A percentile compares a stretch with the other conserved stretches of the same genome.
These are phyloP conservation scores for Stenotaenia linearis DNA, from an alignment of 2,888 invertebrate species.

Conservation along the genomic window DNA sequence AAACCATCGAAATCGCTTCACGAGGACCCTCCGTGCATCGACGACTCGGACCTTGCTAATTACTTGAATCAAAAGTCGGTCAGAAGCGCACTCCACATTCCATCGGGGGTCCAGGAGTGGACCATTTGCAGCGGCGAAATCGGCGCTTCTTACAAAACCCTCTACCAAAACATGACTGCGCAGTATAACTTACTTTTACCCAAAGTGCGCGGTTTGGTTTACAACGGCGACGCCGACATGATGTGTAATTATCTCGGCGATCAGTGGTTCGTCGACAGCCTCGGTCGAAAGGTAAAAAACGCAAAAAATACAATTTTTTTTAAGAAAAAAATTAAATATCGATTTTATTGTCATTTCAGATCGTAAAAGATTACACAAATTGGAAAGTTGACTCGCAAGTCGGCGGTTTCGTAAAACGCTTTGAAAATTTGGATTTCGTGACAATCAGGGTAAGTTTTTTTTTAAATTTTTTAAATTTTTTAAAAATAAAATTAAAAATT, in stretches of 20 bases:
- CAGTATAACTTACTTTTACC: slow-evolving; percentile 32
- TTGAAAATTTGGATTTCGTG: slow-evolving; percentile 27
- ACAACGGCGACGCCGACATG: slow-evolving; percentile 44
- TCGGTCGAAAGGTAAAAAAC: slow-evolving; percentile 38
- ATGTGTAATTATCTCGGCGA: slow-evolving; percentile 52
- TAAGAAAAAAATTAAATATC: too few species aligned
- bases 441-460: slow-evolving; percentile 8
- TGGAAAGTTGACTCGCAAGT: slow-evolving; percentile 28
- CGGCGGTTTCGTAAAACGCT: slow-evolving; percentile 30
- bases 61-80: slow-evolving; percentile 39
- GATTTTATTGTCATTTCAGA: too few species aligned
- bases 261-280: slow-evolving; percentile 49
- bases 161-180: slow-evolving; percentile 38
- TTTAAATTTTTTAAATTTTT: neutral
- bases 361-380: slow-evolving; percentile 10
- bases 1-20: neutral
- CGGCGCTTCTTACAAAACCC: slow-evolving; percentile 36
- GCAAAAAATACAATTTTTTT: too few species aligned
- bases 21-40: slow-evolving; percentile 38
- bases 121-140: slow-evolving; percentile 38
- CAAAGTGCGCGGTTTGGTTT: neutral
- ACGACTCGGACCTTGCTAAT: slow-evolving; percentile 35
- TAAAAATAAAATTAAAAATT: too few species aligned
- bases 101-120: slow-evolving; percentile 38
- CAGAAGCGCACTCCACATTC: slow-evolving; percentile 40